These are phyloP conservation scores for Cheilosia soror DNA, from an alignment of 2,888 invertebrate species.

Conservation along the genomic window DNA sequence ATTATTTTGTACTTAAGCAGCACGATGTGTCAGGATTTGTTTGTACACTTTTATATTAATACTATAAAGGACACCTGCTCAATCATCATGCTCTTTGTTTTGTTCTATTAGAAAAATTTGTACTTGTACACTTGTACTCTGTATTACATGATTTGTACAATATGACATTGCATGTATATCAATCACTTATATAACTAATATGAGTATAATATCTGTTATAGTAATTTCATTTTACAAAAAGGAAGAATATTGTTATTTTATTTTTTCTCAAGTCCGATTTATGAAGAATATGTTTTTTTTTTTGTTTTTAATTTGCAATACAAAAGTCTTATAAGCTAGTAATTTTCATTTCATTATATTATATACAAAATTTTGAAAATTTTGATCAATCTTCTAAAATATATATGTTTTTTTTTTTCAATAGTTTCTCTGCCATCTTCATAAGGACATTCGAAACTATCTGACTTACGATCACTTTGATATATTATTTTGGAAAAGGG, in stretches of 20 bases:
- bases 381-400: constrained; percentile 51
- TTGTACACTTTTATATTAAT: constrained; percentile 43
- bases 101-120: constrained; percentile 61
- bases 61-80: constrained; percentile 32
- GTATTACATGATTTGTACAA: constrained; percentile 55
- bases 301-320: constrained; percentile 29
- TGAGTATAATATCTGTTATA: constrained; percentile 62
- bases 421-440: constrained; percentile 55
- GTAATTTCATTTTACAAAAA: constrained; percentile 36
- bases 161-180: constrained; percentile 29
- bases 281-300: constrained; percentile 34
- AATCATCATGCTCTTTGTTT: constrained; percentile 14
- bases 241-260: constrained; percentile 40
- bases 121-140: constrained; percentile 72
- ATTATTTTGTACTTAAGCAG: constrained; percentile 54
- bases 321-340: constrained; percentile 22
- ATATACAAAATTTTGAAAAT: constrained; percentile 70
- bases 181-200: constrained; percentile 53
- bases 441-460: constrained; percentile 60
- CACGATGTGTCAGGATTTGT: constrained; percentile 24
- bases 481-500: constrained; percentile 39
- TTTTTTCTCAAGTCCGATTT: constrained; percentile 51
- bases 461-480: constrained; percentile 63
- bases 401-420: constrained; percentile 12
- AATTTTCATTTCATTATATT: constrained; percentile 29